Percentiles rank a stretch among this genome's conserved stretches.
phyloP scores from a whole-genome alignment of 2,888 invertebrate genomes.

The Ochropleura plecta region DNA sequence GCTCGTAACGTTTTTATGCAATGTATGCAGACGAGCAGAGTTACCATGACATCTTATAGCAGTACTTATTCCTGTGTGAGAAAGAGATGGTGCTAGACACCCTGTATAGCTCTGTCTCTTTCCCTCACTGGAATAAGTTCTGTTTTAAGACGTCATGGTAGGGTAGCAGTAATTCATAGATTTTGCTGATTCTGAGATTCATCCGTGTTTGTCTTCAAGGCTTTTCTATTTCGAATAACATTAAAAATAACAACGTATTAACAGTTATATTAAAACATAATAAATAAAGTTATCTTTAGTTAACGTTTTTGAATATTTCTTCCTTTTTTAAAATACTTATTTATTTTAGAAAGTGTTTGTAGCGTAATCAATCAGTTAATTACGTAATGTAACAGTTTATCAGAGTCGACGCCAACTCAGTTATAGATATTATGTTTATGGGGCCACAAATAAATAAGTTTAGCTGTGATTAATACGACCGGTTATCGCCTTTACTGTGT shows the following conservation, averaged over 20 bases:
- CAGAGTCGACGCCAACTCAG: not conserved
- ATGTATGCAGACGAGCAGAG: no score
- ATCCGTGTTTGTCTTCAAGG: not conserved
- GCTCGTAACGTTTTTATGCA: not conserved
- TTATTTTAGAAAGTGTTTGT: not conserved
- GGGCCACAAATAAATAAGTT: not conserved
- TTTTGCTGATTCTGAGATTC: not conserved
- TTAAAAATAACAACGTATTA: no score
- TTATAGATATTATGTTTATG: not conserved
- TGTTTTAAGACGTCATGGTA: no score
- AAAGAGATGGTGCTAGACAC: no score
- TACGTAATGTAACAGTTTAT: not conserved
- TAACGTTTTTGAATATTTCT: no score
- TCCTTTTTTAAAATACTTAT: not conserved
- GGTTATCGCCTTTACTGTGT: not conserved
- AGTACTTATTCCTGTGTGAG: no score
- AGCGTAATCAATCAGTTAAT: not conserved
- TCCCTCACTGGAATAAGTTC: no score
- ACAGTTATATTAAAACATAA: no score
- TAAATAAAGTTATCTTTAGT: no score
- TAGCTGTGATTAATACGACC: not conserved
- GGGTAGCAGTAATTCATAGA: no score
- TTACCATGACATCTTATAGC: no score
- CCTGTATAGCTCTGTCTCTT: no score
- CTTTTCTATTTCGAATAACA: not conserved